Conservation (phyloP, 2,797 vertebrate genomes). For the Pipistrellus nathusii region DNA sequence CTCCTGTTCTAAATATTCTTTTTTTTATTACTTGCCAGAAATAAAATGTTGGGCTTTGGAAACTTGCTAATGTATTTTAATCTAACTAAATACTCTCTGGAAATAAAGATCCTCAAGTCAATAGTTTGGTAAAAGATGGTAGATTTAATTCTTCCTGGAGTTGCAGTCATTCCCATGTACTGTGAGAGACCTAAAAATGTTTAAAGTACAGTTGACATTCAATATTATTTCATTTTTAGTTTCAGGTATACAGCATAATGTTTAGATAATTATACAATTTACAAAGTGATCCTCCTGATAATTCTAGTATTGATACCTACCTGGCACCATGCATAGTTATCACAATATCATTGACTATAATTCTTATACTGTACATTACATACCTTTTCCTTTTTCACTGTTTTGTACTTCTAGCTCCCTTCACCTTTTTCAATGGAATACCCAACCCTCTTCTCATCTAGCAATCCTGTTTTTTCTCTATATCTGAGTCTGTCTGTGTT, state of each 20-base stretch:
- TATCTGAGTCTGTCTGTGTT: not conserved
- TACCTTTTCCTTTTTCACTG: not conserved
- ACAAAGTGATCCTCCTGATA: not conserved
- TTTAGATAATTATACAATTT: not conserved
- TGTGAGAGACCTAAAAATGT: not conserved
- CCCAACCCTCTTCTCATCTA: not conserved
- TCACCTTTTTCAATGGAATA: not conserved
- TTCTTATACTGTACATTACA: not conserved
- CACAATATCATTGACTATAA: not conserved
- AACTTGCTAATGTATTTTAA: slow-evolving; percentile 24
- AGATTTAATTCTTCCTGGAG: not conserved
- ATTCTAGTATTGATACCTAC: not conserved
- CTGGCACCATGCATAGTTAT: not conserved
- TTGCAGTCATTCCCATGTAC: not conserved
- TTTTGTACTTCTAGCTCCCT: not conserved
- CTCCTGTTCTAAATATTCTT: not conserved
- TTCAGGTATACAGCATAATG: not conserved
- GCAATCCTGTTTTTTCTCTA: not conserved
- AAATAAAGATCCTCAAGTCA: not conserved
- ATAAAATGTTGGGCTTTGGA: not conserved
- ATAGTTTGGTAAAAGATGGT: not conserved
- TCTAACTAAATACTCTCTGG: not conserved
- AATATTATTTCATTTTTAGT: not conserved
- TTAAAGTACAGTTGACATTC: not conserved
- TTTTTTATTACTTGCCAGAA: slow-evolving; percentile 8